Evolutionary conservation across 2,888 invertebrate species (phyloP).

Genomic region (Chrysolina americana): DNA sequence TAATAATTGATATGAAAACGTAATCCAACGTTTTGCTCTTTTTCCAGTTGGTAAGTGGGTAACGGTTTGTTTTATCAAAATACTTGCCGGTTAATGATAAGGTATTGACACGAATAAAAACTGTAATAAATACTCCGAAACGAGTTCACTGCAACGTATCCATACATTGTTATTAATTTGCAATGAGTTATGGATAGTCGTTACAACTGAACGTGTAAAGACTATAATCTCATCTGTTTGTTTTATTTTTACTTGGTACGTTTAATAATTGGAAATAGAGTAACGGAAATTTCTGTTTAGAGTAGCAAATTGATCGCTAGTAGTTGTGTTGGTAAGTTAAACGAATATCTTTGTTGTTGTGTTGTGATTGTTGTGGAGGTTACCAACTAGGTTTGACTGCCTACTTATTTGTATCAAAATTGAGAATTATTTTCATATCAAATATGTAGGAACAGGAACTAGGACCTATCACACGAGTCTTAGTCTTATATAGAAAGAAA

Average conservation of each 20-base stretch:
- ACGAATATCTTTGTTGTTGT: too few relatives aligned
- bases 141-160: conserved; percentile 14
- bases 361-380: too few relatives aligned
- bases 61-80: conserved; percentile 36
- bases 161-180: conserved; percentile 20
- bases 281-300: not conserved
- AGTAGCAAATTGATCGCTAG: not conserved
- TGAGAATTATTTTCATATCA: too few relatives aligned
- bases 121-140: conserved; percentile 16
- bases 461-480: too few relatives aligned
- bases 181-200: conserved; percentile 12
- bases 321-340: too few relatives aligned
- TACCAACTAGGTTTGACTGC: too few relatives aligned
- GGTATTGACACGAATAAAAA: conserved; percentile 32
- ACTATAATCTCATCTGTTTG: conserved; percentile 14
- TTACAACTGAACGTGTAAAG: conserved; percentile 17
- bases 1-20: conserved; percentile 11
- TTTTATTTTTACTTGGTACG: conserved; percentile 9
- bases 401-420: too few relatives aligned
- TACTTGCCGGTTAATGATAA: conserved; percentile 27
- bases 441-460: too few relatives aligned
- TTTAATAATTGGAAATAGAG: conserved; percentile 3
- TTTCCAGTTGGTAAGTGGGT: conserved; percentile 33
- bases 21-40: conserved; percentile 13
- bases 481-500: too few relatives aligned